Evolutionary conservation across 2,888 invertebrate species (phyloP).

Genomic region (Morinoia aosen): DNA sequence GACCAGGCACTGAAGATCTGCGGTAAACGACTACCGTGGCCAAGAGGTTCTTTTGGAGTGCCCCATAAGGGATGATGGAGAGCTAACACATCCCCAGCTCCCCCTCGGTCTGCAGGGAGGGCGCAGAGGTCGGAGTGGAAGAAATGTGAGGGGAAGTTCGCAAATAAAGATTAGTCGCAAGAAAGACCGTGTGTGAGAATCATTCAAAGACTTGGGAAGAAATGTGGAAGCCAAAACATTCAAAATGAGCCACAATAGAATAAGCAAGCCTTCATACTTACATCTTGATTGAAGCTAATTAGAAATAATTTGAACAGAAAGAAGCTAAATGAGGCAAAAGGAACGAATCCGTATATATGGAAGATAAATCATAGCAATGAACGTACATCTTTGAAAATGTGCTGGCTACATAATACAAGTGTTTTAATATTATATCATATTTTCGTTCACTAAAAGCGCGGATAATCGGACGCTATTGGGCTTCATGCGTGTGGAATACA

Average conservation of each 20-base stretch:
- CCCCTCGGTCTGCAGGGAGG: background rate
- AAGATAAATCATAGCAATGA: no score
- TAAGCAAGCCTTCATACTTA: background rate
- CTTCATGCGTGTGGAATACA: no score
- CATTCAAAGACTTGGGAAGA: background rate
- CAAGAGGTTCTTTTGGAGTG: slow-evolving; percentile 47
- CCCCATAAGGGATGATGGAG: slow-evolving; percentile 28
- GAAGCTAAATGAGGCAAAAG: no score
- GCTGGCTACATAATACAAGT: no score
- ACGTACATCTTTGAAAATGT: no score
- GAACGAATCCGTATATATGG: no score
- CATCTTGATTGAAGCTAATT: background rate
- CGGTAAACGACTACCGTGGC: slow-evolving; percentile 41
- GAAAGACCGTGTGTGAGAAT: background rate
- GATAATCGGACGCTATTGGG: no score
- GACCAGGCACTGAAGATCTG: slow-evolving; percentile 21
- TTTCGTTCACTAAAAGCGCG: no score
- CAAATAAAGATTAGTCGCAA: background rate
- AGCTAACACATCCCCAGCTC: background rate
- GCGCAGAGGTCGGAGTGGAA: background rate
- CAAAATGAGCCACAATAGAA: background rate
- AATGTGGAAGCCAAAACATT: background rate
- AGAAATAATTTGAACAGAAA: no score
- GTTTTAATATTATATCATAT: no score
- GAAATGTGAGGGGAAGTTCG: background rate